Percentiles rank a stretch among this genome's conserved stretches.
Evolutionary conservation across 2,888 invertebrate genomes (phyloP).

Genomic region (Chrysomela aeneicollis): DNA sequence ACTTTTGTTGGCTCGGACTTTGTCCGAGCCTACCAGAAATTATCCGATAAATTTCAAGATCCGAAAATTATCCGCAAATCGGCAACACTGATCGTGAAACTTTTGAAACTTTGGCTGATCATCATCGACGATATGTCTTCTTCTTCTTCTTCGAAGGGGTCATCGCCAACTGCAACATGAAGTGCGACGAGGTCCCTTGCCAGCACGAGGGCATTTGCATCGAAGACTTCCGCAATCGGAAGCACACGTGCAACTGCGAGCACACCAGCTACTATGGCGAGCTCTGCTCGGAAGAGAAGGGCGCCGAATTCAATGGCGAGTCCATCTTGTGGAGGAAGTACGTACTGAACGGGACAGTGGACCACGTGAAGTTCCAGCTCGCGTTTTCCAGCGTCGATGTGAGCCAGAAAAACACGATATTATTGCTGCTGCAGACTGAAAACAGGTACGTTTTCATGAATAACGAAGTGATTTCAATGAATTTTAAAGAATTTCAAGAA

Average conservation of each 20-base stretch:
- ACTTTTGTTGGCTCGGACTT: too few relatives aligned
- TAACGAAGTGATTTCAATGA: background rate
- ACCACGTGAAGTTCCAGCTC: constrained; percentile 82
- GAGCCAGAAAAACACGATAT: constrained; percentile 79
- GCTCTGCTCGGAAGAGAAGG: constrained; percentile 87
- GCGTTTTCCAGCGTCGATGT: constrained; percentile 87
- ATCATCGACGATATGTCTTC: background rate
- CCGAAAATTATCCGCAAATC: too few relatives aligned
- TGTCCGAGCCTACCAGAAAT: too few relatives aligned
- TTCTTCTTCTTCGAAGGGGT: constrained; percentile 66
- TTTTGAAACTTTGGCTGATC: too few relatives aligned
- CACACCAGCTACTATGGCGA: constrained; percentile 91
- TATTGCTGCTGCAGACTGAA: constrained; percentile 82
- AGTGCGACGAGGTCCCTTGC: constrained; percentile 87
- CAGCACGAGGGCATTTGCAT: constrained; percentile 88
- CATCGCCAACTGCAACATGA: constrained; percentile 84
- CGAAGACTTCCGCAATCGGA: constrained; percentile 86
- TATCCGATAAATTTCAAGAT: too few relatives aligned
- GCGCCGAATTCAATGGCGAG: constrained; percentile 86
- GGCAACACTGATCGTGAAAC: too few relatives aligned
- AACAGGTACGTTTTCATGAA: constrained; percentile 70
- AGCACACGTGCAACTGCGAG: constrained; percentile 88
- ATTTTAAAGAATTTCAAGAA: too few relatives aligned
- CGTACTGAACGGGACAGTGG: constrained; percentile 73
- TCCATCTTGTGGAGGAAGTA: constrained; percentile 83